Evolutionary conservation across 2,888 invertebrate species (phyloP).

Genomic region (Folsomia manolachei): DNA sequence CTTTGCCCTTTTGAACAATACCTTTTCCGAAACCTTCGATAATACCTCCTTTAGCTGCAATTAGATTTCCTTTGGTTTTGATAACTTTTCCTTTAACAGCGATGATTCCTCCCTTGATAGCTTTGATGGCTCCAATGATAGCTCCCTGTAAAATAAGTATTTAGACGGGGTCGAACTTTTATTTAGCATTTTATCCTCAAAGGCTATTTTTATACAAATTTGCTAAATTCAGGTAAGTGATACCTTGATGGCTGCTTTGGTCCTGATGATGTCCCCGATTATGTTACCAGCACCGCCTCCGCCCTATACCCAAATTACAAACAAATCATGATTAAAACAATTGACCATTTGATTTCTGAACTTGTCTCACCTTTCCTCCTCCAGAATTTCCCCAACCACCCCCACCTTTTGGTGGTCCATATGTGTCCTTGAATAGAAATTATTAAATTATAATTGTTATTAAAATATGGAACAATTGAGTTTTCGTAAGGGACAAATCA

Average conservation of each 20-base stretch:
- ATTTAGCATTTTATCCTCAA: neutral
- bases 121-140: constrained; percentile 80
- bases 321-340: neutral
- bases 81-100: constrained; percentile 83
- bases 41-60: constrained; percentile 73
- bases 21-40: constrained; percentile 75
- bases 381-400: constrained; percentile 9
- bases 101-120: constrained; percentile 80
- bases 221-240: neutral
- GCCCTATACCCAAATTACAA: constrained; percentile 8
- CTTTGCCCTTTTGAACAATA: constrained; percentile 66
- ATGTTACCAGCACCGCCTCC: constrained; percentile 43
- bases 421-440: constrained; percentile 19
- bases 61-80: constrained; percentile 75
- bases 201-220: neutral
- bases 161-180: neutral
- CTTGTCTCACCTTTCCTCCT: constrained; percentile 2
- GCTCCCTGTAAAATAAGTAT: constrained; percentile 58
- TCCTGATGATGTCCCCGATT: constrained; percentile 47
- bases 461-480: too few species aligned
- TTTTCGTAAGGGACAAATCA: too few species aligned
- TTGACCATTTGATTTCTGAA: constrained; percentile 7
- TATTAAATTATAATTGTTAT: neutral
- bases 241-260: constrained; percentile 49
- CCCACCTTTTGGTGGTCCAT: constrained; percentile 37